These are phyloP conservation scores for Drosophila heteroneura DNA, from an alignment of 2,888 invertebrate genomes.

Conservation along the genomic window DNA sequence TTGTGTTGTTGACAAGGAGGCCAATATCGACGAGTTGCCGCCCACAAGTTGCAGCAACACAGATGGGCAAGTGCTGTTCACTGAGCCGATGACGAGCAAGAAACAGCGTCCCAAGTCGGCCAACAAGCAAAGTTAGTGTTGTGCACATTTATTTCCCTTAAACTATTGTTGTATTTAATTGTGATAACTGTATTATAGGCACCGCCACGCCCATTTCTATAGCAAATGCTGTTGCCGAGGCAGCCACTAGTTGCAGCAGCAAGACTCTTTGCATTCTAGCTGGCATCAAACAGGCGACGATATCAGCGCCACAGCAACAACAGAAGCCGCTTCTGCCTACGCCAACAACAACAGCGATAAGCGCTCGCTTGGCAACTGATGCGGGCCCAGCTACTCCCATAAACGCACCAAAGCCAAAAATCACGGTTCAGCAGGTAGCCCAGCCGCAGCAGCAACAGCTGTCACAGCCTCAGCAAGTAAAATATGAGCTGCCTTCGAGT, in stretches of 20 bases:
- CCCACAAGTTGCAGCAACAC: constrained; percentile 5
- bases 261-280: constrained; percentile 44
- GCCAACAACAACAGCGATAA: constrained; percentile 33
- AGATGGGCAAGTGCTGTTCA: constrained; percentile 43
- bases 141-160: not conserved
- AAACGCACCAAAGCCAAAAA: constrained; percentile 20
- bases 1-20: constrained; percentile 3
- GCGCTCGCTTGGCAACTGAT: constrained; percentile 1
- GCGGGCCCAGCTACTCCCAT: constrained; percentile 11
- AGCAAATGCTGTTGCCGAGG: constrained; percentile 71
- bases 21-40: constrained; percentile 8
- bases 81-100: constrained; percentile 41
- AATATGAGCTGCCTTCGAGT: constrained; percentile 46
- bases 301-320: constrained; percentile 14
- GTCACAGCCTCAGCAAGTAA: constrained; percentile 25
- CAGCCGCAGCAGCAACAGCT: constrained; percentile 16
- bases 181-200: constrained; percentile 27
- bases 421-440: not conserved
- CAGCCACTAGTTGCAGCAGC: constrained; percentile 45
- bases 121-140: constrained; percentile 67
- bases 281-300: constrained; percentile 34
- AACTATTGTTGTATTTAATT: not conserved
- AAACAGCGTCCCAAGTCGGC: constrained; percentile 71
- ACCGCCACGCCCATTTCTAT: constrained; percentile 73
- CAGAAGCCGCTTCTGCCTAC: constrained; percentile 38